Conservation (phyloP, 2,888 invertebrate species). For the Drosophila niveifrons region DNA sequence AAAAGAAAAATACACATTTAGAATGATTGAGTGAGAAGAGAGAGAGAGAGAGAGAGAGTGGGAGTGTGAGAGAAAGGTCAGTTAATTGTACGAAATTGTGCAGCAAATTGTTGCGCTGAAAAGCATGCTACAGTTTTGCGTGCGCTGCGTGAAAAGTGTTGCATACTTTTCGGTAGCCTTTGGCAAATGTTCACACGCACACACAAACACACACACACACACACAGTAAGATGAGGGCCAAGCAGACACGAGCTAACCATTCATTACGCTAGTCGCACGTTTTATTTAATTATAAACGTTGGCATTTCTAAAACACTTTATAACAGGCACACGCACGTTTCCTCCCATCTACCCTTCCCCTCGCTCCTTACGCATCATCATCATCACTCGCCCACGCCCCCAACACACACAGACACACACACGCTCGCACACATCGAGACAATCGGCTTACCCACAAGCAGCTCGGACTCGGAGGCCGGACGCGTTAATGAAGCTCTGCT, state of each 20-base stretch:
- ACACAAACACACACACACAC: conserved; percentile 28
- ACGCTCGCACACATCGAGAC: conserved; percentile 26
- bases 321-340: conserved; percentile 49
- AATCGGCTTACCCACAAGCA: conserved; percentile 72
- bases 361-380: not conserved
- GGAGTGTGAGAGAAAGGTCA: not conserved
- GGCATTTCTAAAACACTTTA: conserved; percentile 77
- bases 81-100: conserved; percentile 6
- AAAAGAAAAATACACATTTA: conserved; percentile 3
- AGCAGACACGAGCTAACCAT: conserved; percentile 45
- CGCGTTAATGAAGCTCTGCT: conserved; percentile 75
- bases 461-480: conserved; percentile 74
- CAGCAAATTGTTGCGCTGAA: conserved; percentile 30
- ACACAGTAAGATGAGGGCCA: not conserved
- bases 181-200: conserved; percentile 46
- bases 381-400: not conserved
- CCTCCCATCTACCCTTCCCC: conserved; percentile 2
- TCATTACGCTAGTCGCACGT: conserved; percentile 68
- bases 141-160: conserved; percentile 22
- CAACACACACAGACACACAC: not conserved
- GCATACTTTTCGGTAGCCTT: conserved; percentile 63
- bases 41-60: not conserved
- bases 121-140: conserved; percentile 65
- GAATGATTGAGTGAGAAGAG: not conserved
- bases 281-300: conserved; percentile 77